Percentiles rank a stretch among this genome's conserved stretches.
Evolutionary conservation across 2,888 invertebrate genomes (phyloP).

Genomic region (Hyles lineata): DNA sequence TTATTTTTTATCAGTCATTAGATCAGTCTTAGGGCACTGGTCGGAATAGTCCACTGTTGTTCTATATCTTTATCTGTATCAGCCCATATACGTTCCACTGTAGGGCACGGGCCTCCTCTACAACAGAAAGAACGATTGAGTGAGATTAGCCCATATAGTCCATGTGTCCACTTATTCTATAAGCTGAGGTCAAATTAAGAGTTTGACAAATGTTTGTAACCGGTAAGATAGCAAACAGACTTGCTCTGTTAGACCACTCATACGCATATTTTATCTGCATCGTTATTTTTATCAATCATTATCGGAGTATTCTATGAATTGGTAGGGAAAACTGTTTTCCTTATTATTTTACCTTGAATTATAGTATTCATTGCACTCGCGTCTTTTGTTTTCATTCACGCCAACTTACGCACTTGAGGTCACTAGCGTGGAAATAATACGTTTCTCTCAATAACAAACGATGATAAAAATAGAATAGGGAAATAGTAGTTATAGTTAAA

Average conservation of each 20-base stretch:
- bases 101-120: no score
- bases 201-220: no score
- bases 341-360: constrained; percentile 20
- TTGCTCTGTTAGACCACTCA: not conserved
- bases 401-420: constrained; percentile 24
- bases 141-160: no score
- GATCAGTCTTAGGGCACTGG: no score
- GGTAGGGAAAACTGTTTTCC: constrained; percentile 9
- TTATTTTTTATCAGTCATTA: no score
- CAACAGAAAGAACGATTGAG: no score
- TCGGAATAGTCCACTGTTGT: no score
- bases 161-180: no score
- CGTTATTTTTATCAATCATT: not conserved
- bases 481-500: not conserved
- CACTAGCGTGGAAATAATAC: constrained; percentile 8
- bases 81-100: no score
- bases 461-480: not conserved
- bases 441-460: not conserved
- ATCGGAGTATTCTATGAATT: not conserved
- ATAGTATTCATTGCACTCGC: constrained; percentile 3
- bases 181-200: no score
- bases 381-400: constrained; percentile 15
- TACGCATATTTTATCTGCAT: not conserved
- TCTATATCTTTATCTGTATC: no score
- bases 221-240: no score